Conservation (phyloP, 2,888 invertebrate species). For the Catotricha subobsoleta region DNA sequence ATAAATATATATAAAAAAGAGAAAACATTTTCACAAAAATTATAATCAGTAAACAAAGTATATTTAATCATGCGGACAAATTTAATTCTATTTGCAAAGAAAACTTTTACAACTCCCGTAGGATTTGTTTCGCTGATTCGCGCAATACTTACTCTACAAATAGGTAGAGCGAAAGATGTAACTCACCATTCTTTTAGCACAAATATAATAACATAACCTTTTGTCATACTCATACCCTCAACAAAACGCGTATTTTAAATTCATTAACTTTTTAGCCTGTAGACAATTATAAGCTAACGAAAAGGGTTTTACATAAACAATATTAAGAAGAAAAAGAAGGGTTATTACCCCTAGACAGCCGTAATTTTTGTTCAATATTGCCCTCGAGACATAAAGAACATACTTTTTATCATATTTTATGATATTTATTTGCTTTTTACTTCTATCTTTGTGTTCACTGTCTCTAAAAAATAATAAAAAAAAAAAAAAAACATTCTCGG, state of each 20-base stretch:
- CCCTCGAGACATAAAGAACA: slow-evolving; percentile 5
- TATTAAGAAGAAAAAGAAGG: slow-evolving; percentile 5
- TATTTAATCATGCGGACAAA: neutral
- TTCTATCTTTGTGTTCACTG: too few relatives aligned
- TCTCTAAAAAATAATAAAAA: too few relatives aligned
- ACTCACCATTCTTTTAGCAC: too few relatives aligned
- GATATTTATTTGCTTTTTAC: slow-evolving; percentile 3
- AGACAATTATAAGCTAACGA: slow-evolving; percentile 4
- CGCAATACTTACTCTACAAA: too few relatives aligned
- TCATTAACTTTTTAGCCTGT: slow-evolving; percentile 6
- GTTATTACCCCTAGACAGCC: slow-evolving; percentile 3
- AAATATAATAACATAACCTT: too few relatives aligned
- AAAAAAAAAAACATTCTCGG: too few relatives aligned
- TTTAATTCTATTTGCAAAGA: neutral
- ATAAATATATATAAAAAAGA: too few relatives aligned
- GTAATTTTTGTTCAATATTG: slow-evolving; percentile 5
- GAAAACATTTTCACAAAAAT: too few relatives aligned
- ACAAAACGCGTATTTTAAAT: slow-evolving; percentile 4
- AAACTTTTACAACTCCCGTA: neutral
- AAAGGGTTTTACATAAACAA: slow-evolving; percentile 3
- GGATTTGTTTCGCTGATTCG: neutral
- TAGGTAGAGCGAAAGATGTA: too few relatives aligned
- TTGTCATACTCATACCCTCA: too few relatives aligned
- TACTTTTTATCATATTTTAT: slow-evolving; percentile 4
- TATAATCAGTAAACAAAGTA: too few relatives aligned